Conservation (phyloP, 2,888 invertebrate species). For the Cetonia aurata region DNA sequence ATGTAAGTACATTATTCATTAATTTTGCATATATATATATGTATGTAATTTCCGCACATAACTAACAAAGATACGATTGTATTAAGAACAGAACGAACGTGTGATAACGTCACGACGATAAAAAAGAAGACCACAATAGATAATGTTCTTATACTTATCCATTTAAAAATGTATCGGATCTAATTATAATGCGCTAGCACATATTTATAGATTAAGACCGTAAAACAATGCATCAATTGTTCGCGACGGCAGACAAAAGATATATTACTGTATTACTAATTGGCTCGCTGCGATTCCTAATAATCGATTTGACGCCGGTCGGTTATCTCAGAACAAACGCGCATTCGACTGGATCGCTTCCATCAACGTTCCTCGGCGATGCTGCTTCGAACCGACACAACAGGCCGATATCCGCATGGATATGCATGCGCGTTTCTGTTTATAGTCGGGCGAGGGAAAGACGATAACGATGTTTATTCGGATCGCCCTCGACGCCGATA, state of each 20-base stretch:
- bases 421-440: background rate
- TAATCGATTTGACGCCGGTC: conserved; percentile 35
- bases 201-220: conserved; percentile 7
- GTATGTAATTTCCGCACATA: too few relatives aligned
- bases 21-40: too few relatives aligned
- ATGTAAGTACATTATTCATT: too few relatives aligned
- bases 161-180: conserved; percentile 29
- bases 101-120: too few relatives aligned
- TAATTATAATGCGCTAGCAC: conserved; percentile 19
- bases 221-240: conserved; percentile 32
- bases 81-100: too few relatives aligned
- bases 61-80: too few relatives aligned
- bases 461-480: conserved; percentile 33
- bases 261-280: conserved; percentile 25
- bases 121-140: too few relatives aligned
- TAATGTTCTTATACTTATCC: background rate
- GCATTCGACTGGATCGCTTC: background rate
- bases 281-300: conserved; percentile 34
- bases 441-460: background rate
- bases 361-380: background rate
- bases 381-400: too few relatives aligned
- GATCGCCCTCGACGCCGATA: conserved; percentile 6
- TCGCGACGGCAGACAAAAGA: conserved; percentile 29
- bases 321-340: conserved; percentile 8
- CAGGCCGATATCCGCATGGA: too few relatives aligned